Evolutionary conservation across 2,797 vertebrate species (phyloP).

Genomic region (Tauraco hartlaubi): DNA sequence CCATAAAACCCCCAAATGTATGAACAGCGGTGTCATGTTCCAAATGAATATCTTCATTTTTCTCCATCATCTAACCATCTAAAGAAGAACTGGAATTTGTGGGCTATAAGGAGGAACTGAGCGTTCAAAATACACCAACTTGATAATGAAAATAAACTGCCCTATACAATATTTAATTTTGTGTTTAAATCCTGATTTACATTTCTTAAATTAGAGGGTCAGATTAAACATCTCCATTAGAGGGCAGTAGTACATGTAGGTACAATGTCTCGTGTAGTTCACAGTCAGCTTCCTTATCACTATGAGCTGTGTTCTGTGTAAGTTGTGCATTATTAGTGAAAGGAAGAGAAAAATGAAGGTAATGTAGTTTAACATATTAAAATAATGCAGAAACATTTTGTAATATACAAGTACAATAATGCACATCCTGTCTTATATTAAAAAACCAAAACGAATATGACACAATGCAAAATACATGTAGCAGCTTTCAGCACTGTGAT

Average conservation of each 20-base stretch:
- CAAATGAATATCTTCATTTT: neutral
- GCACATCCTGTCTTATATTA: neutral
- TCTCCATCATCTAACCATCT: neutral
- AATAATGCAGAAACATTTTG: neutral
- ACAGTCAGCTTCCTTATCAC: neutral
- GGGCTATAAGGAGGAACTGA: neutral
- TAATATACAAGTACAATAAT: neutral
- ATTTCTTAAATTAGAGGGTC: neutral
- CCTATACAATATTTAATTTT: neutral
- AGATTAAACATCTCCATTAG: slow-evolving; percentile 27
- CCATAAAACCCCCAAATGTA: neutral
- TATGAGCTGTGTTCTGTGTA: neutral
- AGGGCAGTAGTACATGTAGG: slow-evolving; percentile 34
- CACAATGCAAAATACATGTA: neutral
- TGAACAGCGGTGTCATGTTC: neutral
- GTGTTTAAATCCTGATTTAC: neutral
- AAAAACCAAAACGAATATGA: neutral
- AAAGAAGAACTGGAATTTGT: neutral
- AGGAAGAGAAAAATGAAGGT: neutral
- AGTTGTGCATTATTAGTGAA: neutral
- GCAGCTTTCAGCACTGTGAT: neutral
- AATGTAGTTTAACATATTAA: neutral
- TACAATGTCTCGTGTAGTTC: neutral
- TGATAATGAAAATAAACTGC: neutral
- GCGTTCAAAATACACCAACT: neutral